Evolutionary conservation across 1,140 invertebrate species (phyloP).

Genomic region (Drosophila parvula): DNA sequence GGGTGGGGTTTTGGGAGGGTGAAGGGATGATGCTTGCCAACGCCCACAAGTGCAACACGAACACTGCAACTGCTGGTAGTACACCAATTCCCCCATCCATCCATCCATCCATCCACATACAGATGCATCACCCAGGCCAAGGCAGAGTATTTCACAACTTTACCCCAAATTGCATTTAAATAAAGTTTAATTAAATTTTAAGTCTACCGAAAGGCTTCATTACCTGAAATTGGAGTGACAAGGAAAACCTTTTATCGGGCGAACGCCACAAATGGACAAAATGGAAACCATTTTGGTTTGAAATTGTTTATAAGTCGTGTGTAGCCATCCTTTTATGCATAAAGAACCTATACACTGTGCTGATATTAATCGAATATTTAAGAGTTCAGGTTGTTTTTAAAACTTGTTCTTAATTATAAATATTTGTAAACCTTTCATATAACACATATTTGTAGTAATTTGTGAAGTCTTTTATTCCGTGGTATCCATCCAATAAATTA

Average conservation of each 20-base stretch:
- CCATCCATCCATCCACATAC: background rate
- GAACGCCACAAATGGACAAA: constrained; percentile 19
- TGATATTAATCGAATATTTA: no score
- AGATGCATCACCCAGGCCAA: background rate
- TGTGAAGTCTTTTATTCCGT: no score
- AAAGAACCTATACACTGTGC: no score
- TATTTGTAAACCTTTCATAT: no score
- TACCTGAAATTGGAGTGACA: constrained; percentile 35
- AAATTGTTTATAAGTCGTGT: background rate
- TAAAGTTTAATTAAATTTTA: constrained; percentile 41
- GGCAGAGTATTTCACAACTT: constrained; percentile 28
- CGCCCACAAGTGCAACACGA: constrained; percentile 22
- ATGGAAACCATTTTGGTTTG: background rate
- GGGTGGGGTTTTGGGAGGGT: constrained; percentile 2
- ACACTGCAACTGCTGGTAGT: constrained; percentile 23
- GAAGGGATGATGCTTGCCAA: background rate
- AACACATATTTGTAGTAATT: no score
- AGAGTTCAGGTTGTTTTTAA: no score
- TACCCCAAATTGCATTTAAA: constrained; percentile 44
- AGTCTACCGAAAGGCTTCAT: constrained; percentile 19
- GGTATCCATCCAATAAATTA: no score
- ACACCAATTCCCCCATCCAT: background rate
- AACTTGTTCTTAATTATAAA: no score
- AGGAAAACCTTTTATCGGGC: constrained; percentile 35
- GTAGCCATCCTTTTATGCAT: background rate